Evolutionary conservation across 2,113 vertebrate species (phyloP).

Genomic region (Dromaius novaehollandiae): DNA sequence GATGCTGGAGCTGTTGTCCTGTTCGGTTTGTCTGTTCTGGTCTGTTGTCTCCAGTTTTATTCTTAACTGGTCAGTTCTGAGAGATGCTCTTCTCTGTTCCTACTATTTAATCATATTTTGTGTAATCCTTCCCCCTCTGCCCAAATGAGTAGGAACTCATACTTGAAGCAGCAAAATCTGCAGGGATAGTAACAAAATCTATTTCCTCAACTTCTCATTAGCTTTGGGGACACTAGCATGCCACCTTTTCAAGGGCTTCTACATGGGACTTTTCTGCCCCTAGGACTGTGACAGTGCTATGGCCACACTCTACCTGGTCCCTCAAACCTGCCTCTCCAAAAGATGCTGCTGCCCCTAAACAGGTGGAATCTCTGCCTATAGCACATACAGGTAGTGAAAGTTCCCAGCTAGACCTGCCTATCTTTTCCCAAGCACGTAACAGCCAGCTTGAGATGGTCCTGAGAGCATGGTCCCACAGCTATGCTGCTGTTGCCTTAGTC

Average conservation of each 20-base stretch:
- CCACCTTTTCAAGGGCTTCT: background rate
- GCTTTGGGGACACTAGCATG: background rate
- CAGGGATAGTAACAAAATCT: background rate
- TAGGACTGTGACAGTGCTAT: background rate
- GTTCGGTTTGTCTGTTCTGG: background rate
- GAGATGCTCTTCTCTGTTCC: conserved; percentile 7
- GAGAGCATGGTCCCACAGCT: background rate
- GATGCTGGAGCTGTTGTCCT: background rate
- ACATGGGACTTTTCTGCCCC: background rate
- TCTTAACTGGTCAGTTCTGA: background rate
- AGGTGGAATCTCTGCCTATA: background rate
- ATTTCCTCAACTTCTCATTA: background rate
- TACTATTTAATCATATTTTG: conserved; percentile 26
- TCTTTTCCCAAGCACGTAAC: background rate
- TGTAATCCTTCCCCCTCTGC: conserved; percentile 11
- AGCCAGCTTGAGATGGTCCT: background rate
- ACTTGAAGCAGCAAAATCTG: background rate
- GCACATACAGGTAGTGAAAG: background rate
- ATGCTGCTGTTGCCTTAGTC: background rate
- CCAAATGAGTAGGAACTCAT: background rate
- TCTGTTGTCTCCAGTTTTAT: background rate
- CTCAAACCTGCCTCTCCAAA: background rate
- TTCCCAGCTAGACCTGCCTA: background rate
- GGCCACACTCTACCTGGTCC: background rate
- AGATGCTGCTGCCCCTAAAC: background rate